Conservation (phyloP, 2,797 vertebrate species). For the Meriones psammophilus region DNA sequence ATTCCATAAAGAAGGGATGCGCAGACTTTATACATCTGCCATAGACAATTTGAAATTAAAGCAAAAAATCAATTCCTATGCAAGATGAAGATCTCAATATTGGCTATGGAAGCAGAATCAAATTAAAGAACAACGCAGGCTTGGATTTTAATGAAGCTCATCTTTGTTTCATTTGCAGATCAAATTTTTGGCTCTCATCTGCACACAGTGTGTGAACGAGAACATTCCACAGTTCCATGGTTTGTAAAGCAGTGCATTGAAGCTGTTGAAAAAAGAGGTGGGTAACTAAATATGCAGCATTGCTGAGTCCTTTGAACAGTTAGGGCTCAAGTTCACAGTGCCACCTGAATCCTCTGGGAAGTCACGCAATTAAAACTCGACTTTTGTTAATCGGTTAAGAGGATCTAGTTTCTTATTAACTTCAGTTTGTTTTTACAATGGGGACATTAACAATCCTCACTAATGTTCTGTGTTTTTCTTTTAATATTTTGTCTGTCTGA, state of each 20-base stretch:
- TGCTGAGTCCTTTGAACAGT: conserved; percentile 30
- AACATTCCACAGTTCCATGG: conserved; percentile 93
- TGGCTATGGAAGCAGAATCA: conserved; percentile 78
- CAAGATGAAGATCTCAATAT: conserved; percentile 77
- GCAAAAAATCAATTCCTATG: conserved; percentile 77
- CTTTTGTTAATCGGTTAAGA: conserved; percentile 73
- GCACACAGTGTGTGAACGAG: conserved; percentile 92
- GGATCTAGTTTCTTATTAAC: conserved; percentile 75
- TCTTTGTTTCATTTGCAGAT: conserved; percentile 90
- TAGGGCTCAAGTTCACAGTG: conserved; percentile 48
- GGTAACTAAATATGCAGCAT: conserved; percentile 77
- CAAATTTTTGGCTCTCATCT: conserved; percentile 96
- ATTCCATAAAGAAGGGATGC: conserved; percentile 37
- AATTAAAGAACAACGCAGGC: conserved; percentile 81
- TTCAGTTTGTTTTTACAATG: conserved; percentile 79
- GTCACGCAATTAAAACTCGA: conserved; percentile 67
- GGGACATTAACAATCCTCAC: conserved; percentile 79
- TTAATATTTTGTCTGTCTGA: conserved; percentile 83
- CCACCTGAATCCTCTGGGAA: conserved; percentile 64
- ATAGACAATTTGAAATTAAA: conserved; percentile 71
- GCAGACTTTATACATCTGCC: conserved; percentile 56
- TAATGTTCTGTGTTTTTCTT: conserved; percentile 77
- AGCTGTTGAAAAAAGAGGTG: conserved; percentile 95
- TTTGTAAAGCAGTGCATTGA: conserved; percentile 94
- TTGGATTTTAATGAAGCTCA: conserved; percentile 84